phyloP scores from a whole-genome alignment of 2,797 vertebrate species.

The Pangasius mekongensis region DNA sequence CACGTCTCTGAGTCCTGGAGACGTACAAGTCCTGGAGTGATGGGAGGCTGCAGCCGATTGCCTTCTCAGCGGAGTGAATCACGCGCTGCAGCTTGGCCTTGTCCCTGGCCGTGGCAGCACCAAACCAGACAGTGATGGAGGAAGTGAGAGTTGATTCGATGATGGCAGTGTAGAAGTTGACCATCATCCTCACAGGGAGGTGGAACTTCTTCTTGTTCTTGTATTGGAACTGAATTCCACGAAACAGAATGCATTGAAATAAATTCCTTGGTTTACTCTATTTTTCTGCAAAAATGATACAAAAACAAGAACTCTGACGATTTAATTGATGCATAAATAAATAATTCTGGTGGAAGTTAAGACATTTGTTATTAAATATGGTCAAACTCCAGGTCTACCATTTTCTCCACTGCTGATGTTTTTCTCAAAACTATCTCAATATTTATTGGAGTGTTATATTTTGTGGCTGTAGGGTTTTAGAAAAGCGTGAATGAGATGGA shows the following conservation, averaged over 20 bases:
- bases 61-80: too few species aligned
- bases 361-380: constrained; percentile 2
- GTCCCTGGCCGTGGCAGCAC: too few species aligned
- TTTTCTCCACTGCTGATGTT: not conserved
- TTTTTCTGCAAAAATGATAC: not conserved
- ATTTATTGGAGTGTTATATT: not conserved
- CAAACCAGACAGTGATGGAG: too few species aligned
- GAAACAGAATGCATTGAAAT: too few species aligned
- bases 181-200: too few species aligned
- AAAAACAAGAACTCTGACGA: not conserved
- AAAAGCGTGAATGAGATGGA: not conserved
- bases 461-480: not conserved
- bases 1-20: too few species aligned
- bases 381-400: not conserved
- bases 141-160: too few species aligned
- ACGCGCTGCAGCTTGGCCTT: too few species aligned
- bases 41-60: too few species aligned
- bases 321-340: not conserved
- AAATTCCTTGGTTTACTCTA: not conserved
- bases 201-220: too few species aligned
- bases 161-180: too few species aligned
- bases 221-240: not conserved
- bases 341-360: not conserved
- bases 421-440: not conserved
- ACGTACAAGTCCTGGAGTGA: too few species aligned